Conservation (phyloP, 2,113 vertebrate genomes). For the Otis tarda region DNA sequence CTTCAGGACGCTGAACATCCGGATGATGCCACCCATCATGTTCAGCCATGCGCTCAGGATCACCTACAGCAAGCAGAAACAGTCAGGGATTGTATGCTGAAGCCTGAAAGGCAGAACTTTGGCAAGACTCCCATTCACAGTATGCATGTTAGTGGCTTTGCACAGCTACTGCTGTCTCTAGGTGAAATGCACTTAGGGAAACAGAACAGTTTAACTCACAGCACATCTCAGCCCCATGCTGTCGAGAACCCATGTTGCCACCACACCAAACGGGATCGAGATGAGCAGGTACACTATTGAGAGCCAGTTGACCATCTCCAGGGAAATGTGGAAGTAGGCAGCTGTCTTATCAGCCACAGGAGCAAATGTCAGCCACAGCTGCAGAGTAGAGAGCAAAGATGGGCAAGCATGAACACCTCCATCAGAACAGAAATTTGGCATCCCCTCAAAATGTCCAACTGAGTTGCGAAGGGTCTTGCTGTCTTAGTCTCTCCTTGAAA, state of each 20-base stretch:
- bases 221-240: conserved; percentile 83
- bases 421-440: neutral
- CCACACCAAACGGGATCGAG: conserved; percentile 84
- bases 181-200: neutral
- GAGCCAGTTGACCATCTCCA: conserved; percentile 86
- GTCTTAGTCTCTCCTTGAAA: neutral
- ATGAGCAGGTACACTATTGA: conserved; percentile 87
- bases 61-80: conserved; percentile 73
- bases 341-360: conserved; percentile 87
- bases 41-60: conserved; percentile 89
- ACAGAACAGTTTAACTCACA: conserved; percentile 71
- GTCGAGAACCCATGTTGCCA: conserved; percentile 91
- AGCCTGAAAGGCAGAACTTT: neutral
- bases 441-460: neutral
- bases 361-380: conserved; percentile 95
- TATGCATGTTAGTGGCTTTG: neutral
- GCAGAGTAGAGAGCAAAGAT: neutral
- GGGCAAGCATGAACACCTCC: neutral
- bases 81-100: neutral
- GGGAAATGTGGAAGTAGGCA: conserved; percentile 69
- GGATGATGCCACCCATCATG: conserved; percentile 80
- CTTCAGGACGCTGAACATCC: conserved; percentile 60
- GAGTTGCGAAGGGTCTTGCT: rapidly evolving
- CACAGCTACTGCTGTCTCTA: neutral
- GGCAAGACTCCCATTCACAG: neutral